phyloP scores from a whole-genome alignment of 2,888 invertebrate genomes.

The Drosophila pegasa region DNA sequence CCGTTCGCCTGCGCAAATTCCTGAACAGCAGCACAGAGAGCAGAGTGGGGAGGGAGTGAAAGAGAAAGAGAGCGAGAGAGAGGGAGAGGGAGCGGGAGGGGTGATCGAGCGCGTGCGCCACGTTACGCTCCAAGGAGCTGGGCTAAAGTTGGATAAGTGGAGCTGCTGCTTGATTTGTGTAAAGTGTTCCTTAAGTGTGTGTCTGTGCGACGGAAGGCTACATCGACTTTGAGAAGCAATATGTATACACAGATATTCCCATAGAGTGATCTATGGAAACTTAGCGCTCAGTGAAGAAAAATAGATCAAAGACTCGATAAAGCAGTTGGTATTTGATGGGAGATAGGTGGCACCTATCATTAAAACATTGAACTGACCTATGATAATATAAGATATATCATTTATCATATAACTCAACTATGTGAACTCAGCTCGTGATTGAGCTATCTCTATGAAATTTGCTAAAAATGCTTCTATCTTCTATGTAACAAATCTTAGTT shows the following conservation, averaged over 20 bases:
- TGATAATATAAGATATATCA: too few relatives aligned
- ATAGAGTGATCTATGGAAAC: background rate
- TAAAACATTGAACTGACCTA: too few relatives aligned
- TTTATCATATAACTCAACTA: background rate
- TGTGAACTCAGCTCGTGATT: background rate
- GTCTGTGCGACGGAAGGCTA: background rate
- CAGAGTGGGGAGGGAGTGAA: background rate
- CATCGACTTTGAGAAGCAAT: background rate
- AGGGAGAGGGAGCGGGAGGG: background rate
- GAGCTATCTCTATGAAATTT: background rate
- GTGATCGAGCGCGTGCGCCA: conserved; percentile 63
- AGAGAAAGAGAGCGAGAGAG: background rate
- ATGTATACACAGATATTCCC: too few relatives aligned
- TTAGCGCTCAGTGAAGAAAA: background rate
- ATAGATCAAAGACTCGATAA: background rate
- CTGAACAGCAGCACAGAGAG: conserved; percentile 5
- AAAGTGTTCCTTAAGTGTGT: conserved; percentile 29
- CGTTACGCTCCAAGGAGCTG: conserved; percentile 61
- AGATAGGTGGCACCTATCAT: too few relatives aligned
- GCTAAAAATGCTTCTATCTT: background rate
- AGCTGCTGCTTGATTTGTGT: conserved; percentile 37
- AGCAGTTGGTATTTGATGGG: background rate
- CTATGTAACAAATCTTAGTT: background rate
- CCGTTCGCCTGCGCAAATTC: conserved; percentile 57
- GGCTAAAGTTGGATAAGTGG: conserved; percentile 21